Conservation (phyloP, 2,113 vertebrate species). For the Meleagris gallopavo region DNA sequence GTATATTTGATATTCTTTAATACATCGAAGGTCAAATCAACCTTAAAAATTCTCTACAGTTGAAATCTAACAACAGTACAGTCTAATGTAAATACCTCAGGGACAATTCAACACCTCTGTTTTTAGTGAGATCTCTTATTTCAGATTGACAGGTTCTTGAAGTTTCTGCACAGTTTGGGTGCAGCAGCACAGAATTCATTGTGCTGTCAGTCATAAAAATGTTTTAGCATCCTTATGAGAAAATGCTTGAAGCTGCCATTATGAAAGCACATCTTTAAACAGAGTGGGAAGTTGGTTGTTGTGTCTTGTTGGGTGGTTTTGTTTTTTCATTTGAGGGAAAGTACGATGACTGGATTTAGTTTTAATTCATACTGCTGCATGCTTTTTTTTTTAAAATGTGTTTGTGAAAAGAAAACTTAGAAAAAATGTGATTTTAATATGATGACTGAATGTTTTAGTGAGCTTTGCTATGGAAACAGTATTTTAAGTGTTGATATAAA, state of each 20-base stretch:
- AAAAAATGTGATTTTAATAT: background rate
- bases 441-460: background rate
- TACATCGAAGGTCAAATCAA: no score
- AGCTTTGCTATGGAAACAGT: background rate
- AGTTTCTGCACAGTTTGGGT: background rate
- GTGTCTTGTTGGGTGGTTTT: no score
- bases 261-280: background rate
- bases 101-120: background rate
- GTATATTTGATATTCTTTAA: background rate
- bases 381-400: background rate
- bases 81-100: background rate
- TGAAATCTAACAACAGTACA: background rate
- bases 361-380: background rate
- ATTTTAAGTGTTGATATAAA: background rate
- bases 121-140: background rate
- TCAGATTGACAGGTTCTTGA: background rate
- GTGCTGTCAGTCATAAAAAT: background rate
- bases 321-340: background rate
- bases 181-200: background rate
- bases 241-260: background rate
- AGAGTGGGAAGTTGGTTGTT: no score
- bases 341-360: background rate
- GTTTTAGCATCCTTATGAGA: background rate
- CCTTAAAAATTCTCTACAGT: background rate
- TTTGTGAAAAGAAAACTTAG: background rate